phyloP scores from a whole-genome alignment of 2,888 invertebrate species.

The Cataglyphis livida region DNA sequence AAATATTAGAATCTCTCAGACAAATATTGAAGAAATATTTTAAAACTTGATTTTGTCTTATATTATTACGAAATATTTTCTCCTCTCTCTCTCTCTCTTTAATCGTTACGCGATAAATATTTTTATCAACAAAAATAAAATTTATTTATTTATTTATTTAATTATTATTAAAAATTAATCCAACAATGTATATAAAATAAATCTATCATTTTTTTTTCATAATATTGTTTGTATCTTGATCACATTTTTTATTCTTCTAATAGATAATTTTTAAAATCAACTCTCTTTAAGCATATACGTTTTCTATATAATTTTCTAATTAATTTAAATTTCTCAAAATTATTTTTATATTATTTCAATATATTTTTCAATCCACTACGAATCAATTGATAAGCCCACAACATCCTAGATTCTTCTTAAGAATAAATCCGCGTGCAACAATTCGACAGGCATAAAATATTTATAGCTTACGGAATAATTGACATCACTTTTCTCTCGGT shows the following conservation, averaged over 20 bases:
- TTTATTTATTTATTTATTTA: not conserved
- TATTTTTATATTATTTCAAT: not conserved
- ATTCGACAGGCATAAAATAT: slow-evolving; percentile 15
- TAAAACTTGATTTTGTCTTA: not conserved
- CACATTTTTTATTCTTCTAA: not conserved
- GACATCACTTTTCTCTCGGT: slow-evolving; percentile 12
- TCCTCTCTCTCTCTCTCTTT: not conserved
- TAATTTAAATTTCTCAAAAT: not conserved
- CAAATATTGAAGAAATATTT: not conserved
- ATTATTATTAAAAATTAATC: too few species aligned
- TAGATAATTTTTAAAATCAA: not conserved
- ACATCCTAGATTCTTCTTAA: slow-evolving; percentile 2
- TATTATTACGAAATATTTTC: too few species aligned
- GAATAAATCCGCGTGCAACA: slow-evolving; percentile 4
- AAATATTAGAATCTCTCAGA: slow-evolving; percentile 1
- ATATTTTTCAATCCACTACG: not conserved
- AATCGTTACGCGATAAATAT: not conserved
- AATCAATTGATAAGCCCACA: not conserved
- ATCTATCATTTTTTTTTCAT: not conserved
- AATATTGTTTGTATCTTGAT: not conserved
- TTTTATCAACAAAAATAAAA: not conserved
- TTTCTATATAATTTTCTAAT: not conserved
- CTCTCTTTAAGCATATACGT: not conserved
- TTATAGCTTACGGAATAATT: slow-evolving; percentile 24
- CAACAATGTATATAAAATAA: not conserved